phyloP scores from a whole-genome alignment of 2,888 invertebrate species.

The Chaetogeoica ovagalla region DNA sequence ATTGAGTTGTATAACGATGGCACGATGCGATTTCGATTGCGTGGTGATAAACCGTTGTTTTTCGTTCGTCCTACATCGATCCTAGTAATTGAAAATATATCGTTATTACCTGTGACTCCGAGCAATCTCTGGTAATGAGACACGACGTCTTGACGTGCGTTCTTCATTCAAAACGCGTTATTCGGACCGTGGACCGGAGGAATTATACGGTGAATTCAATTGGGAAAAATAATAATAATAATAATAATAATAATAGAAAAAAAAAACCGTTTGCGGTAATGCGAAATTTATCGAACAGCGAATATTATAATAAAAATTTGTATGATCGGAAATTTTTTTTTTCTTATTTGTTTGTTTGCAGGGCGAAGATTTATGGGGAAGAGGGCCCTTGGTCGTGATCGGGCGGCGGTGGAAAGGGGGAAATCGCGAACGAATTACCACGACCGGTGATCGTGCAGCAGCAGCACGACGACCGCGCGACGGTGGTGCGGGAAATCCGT shows the following conservation, averaged over 20 bases:
- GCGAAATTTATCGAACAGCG: not conserved
- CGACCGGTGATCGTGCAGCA: not conserved
- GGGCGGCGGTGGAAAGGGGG: not conserved
- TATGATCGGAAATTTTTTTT: no score
- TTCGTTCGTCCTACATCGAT: no score
- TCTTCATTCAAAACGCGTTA: slow-evolving; percentile 48
- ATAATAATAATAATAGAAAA: no score
- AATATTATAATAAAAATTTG: no score
- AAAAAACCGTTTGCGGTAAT: no score
- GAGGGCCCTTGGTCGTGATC: no score
- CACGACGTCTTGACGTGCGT: slow-evolving; percentile 44
- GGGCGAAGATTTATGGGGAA: not conserved
- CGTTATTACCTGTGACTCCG: slow-evolving; percentile 38
- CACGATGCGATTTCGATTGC: no score
- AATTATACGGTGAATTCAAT: no score
- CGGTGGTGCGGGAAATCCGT: slow-evolving; percentile 12
- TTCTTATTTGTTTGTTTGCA: not conserved
- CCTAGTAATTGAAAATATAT: no score
- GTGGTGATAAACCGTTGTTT: no score
- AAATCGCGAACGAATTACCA: not conserved
- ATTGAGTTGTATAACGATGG: no score
- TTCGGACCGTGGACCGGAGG: not conserved
- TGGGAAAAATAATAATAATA: no score
- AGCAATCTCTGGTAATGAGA: slow-evolving; percentile 48
- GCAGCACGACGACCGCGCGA: not conserved